phyloP scores from a whole-genome alignment of 1,140 invertebrate species.

The Drosophila santomea region DNA sequence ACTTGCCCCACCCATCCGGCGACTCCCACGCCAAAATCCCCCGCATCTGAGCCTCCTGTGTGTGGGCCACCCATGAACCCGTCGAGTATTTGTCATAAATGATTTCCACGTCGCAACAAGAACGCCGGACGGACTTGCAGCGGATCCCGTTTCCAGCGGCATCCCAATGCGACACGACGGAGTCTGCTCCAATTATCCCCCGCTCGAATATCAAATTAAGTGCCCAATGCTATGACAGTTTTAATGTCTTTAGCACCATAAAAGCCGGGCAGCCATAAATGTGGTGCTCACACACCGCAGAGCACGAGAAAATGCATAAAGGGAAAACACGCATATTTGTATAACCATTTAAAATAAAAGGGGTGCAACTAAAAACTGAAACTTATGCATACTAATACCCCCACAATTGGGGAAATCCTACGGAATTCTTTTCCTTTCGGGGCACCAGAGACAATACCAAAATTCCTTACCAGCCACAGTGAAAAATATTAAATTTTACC shows the following conservation, averaged over 20 bases:
- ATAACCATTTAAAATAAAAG: slow-evolving; percentile 27
- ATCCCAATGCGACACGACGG: slow-evolving; percentile 21
- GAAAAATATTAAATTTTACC: slow-evolving; percentile 47
- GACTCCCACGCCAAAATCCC: slow-evolving; percentile 57
- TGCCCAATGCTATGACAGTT: slow-evolving; percentile 77
- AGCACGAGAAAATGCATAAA: slow-evolving; percentile 19
- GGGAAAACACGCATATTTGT: slow-evolving; percentile 12
- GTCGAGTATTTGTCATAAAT: slow-evolving; percentile 62
- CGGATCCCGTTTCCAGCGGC: slow-evolving; percentile 44
- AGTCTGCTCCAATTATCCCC: slow-evolving; percentile 75
- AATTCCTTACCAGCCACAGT: slow-evolving; percentile 41
- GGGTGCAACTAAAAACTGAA: slow-evolving; percentile 17
- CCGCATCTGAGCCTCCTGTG: slow-evolving; percentile 5
- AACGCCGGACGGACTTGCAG: slow-evolving; percentile 24
- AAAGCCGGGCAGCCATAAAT: slow-evolving; percentile 59
- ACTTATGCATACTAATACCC: not conserved
- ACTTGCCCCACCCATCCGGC: slow-evolving; percentile 9
- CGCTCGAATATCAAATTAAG: slow-evolving; percentile 80
- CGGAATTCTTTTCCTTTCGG: slow-evolving; percentile 9
- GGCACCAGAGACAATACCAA: slow-evolving; percentile 48
- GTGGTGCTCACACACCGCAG: slow-evolving; percentile 26
- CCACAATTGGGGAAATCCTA: slow-evolving; percentile 67
- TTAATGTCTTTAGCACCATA: slow-evolving; percentile 80
- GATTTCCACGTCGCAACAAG: slow-evolving; percentile 48
- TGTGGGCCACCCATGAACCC: slow-evolving; percentile 62